Conservation (phyloP, 1,140 invertebrate species). For the Sycophaga agraensis region DNA sequence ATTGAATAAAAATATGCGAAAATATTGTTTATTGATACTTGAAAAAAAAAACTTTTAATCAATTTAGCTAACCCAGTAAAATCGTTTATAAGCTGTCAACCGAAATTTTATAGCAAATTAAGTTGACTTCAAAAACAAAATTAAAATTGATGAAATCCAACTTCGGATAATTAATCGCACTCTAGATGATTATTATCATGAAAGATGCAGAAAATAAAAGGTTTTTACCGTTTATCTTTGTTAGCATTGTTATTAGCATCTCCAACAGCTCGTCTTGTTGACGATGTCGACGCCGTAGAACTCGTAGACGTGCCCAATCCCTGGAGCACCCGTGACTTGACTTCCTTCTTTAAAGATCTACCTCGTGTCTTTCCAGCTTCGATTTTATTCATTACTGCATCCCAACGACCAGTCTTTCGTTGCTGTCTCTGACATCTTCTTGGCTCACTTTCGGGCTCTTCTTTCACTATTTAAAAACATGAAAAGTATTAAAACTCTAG, state of each 20-base stretch:
- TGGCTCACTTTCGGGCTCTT: slow-evolving; percentile 49
- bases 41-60: slow-evolving; percentile 1
- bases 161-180: no score
- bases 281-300: slow-evolving; percentile 37
- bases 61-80: neutral
- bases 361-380: slow-evolving; percentile 70
- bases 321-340: slow-evolving; percentile 74
- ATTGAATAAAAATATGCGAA: no score
- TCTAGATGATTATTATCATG: no score
- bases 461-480: slow-evolving; percentile 33
- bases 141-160: no score
- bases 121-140: no score
- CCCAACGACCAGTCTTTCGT: slow-evolving; percentile 67
- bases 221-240: slow-evolving; percentile 51
- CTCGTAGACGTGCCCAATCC: slow-evolving; percentile 38
- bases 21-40: no score
- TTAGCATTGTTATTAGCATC: slow-evolving; percentile 47
- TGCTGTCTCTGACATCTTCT: slow-evolving; percentile 43
- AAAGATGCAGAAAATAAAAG: no score
- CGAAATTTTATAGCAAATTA: no score
- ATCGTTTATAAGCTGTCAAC: neutral
- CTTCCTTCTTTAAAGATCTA: slow-evolving; percentile 72
- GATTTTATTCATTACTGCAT: slow-evolving; percentile 80
- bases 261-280: slow-evolving; percentile 36
- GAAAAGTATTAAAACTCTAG: no score